These are phyloP conservation scores for Sebastes alutus DNA, from an alignment of 2,797 vertebrate species.

Conservation along the genomic window DNA sequence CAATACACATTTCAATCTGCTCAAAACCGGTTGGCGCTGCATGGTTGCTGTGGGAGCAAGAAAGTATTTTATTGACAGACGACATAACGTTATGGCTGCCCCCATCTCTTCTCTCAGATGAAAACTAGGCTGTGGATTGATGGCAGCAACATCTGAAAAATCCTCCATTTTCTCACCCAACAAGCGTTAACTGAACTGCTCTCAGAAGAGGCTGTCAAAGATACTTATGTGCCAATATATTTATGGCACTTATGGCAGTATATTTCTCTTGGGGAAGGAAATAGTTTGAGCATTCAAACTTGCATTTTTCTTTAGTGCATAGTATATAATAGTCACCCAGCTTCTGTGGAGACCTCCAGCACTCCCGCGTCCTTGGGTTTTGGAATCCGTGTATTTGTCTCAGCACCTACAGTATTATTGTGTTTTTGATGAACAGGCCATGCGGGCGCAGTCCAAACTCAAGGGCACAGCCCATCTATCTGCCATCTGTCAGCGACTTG, in stretches of 20 bases:
- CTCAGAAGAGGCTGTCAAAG: slow-evolving; percentile 61
- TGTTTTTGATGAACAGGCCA: slow-evolving; percentile 70
- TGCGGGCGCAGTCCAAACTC: slow-evolving; percentile 54
- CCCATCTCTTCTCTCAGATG: slow-evolving; percentile 53
- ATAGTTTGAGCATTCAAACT: slow-evolving; percentile 44
- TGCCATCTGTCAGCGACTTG: slow-evolving; percentile 75
- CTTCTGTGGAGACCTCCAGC: slow-evolving; percentile 32
- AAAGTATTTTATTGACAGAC: slow-evolving; percentile 64
- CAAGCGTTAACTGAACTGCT: slow-evolving; percentile 60
- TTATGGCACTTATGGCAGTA: slow-evolving; percentile 53
- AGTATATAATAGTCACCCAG: slow-evolving; percentile 24
- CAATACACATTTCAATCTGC: slow-evolving; percentile 38
- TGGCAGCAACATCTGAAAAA: slow-evolving; percentile 60
- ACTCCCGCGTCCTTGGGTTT: slow-evolving; percentile 57
- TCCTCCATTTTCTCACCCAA: slow-evolving; percentile 56
- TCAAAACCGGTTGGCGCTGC: slow-evolving; percentile 15
- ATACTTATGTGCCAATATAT: slow-evolving; percentile 63
- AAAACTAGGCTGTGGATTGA: slow-evolving; percentile 57
- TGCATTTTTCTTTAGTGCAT: slow-evolving; percentile 27
- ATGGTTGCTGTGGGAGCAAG: slow-evolving; percentile 44
- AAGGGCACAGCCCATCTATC: slow-evolving; percentile 70
- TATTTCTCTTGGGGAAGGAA: slow-evolving; percentile 40
- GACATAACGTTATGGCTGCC: slow-evolving; percentile 53
- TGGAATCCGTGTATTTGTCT: slow-evolving; percentile 18
- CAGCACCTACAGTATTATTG: slow-evolving; percentile 54